Evolutionary conservation across 2,113 vertebrate genomes (phyloP).

Genomic region (Eubucco bourcierii): DNA sequence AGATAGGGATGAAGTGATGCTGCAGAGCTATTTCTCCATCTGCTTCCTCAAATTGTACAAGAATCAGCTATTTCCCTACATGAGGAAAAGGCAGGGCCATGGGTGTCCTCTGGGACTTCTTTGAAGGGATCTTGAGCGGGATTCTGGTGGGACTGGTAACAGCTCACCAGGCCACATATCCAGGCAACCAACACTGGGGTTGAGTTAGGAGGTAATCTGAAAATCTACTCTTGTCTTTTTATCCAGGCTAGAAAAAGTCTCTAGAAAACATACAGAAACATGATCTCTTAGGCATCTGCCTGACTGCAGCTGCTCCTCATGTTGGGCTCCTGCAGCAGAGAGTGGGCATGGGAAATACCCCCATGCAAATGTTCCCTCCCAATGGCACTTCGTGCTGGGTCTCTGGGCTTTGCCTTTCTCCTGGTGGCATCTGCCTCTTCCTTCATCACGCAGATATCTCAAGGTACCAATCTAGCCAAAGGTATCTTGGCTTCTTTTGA

Average conservation of each 20-base stretch:
- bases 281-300: rapidly evolving
- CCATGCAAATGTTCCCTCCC: not conserved
- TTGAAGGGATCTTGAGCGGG: not conserved
- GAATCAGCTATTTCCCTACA: not conserved
- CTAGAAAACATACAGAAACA: not conserved
- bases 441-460: not conserved
- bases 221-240: not conserved
- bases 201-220: not conserved
- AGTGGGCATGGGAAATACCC: not conserved
- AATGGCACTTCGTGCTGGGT: not conserved
- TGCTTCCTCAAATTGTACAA: not conserved
- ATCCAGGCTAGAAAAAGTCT: not conserved
- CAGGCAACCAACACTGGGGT: rapidly evolving
- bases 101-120: not conserved
- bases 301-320: not conserved
- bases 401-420: not conserved
- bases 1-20: not conserved
- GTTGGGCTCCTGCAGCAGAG: not conserved
- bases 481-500: not conserved
- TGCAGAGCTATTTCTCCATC: not conserved
- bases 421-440: not conserved
- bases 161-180: not conserved
- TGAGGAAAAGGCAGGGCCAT: not conserved
- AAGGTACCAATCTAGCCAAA: not conserved
- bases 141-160: not conserved